Evolutionary conservation across 2,888 invertebrate species (phyloP), one percentile per base, ranked within the genome.

Genomic region (Heterodera filipjevi): DNA sequence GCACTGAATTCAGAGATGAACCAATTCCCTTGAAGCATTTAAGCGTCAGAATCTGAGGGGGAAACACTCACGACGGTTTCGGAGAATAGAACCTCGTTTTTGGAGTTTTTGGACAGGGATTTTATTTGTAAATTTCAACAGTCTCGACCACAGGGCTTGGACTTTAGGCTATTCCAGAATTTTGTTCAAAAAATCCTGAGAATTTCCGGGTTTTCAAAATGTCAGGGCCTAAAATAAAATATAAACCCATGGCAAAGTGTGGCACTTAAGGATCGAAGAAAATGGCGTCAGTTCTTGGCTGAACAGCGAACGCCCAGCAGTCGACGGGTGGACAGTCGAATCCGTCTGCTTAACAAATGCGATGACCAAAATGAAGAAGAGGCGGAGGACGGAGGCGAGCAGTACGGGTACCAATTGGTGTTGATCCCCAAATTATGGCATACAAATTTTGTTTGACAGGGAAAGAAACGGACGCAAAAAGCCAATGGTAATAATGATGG

Each of bases 221-320:
- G 44, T 10, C 44, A n/a, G n/a, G 66, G 2, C 32, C 22, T 16
- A 22, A 35, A 46, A n/a, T n/a, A n/a, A n/a, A n/a, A n/a, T n/a
- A n/a, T n/a, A n/a, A n/a, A n/a, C n/a, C n/a, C n/a, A n/a, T n/a
- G n/a, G n/a, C n/a, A n/a, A n/a, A n/a, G n/a, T n/a, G n/a, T n/a
- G n/a, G n/a, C n/a, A n/a, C n/a, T n/a, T 49, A 27, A 77, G 77
- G 72, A 72, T 59, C 46, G 27, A 22, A 30, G 59, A 6, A 72
- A 77, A 27, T 77, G 77, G 77, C 71, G 72, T 14, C 71, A 77
- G 35, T 77, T 77, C 44, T 27, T 72, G 16, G 72, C 72, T 10
- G 72, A 71, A 33, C 77, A 77, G 32, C 35, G 77, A 44, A 30
- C 70, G 27, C 77, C 77, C 33, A 72, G 49, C 33, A 35, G 49